Evolutionary conservation across 2,797 vertebrate genomes (phyloP), one percentile per base, ranked within the genome.

Genomic region (Acrossocheilus fasciatus): DNA sequence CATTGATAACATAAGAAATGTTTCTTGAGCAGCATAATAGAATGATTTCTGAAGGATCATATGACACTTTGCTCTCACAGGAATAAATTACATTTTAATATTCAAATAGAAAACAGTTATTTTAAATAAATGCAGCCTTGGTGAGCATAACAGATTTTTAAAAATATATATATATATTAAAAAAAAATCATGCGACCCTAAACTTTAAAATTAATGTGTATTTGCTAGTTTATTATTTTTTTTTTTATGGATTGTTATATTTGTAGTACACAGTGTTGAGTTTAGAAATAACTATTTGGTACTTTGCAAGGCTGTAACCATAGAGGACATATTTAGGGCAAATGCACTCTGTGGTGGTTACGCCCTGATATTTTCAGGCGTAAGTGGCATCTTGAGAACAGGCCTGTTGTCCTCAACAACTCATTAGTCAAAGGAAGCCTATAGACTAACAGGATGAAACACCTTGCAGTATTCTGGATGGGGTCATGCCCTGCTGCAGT

Each of bases 401-500:
- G 45, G 23, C 59, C 30, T 68, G 20, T 18, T 69, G 43, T 88
- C 80, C 30, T 66, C 20, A 87, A 77, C 83, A 77, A 57, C 76
- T 87, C 82, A 84, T 86, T 86, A 84, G 82, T 89, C 82, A 89
- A 47, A 79, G 26, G 12, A 69, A 59, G 81, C 57, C 39, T 39
- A 34, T 41, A 72, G 36, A 64, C 18, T 59, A 52, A 39, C 73
- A 81, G 54, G 36, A 57, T 45, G 54, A 70, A 59, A 80, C 59
- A 66, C 70, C 68, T 26, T 20, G 84, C 59, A 26, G 43, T 80
- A 17, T 57, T 80, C 62, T 47, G 77, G 85, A 77, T 50, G 89
- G 90, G 90, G 90, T 91, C 18, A 36, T 80, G 4, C 82, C 47
- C 41, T 92, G 83, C 85, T 18, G 62, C 89, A 86, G 72, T 83